These are phyloP conservation scores for Melanotaenia parkinsoni DNA, from an alignment of 2,797 vertebrate species.

Conservation along the genomic window DNA sequence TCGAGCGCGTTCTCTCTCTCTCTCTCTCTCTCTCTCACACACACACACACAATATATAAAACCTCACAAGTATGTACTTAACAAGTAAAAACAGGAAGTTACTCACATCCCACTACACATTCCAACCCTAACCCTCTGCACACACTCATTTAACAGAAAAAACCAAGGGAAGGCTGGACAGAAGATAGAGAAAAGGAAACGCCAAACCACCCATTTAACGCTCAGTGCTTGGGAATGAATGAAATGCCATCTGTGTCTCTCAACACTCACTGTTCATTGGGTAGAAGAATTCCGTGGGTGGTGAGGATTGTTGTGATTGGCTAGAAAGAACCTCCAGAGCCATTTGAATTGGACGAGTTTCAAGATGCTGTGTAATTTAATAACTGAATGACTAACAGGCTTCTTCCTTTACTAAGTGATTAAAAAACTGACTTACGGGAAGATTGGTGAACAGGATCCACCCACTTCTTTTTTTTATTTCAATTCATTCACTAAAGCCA, in stretches of 20 bases:
- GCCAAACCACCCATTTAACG: slow-evolving; percentile 40
- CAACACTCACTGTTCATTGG: slow-evolving; percentile 39
- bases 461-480: slow-evolving; percentile 15
- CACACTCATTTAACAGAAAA: slow-evolving; percentile 13
- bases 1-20: too few relatives aligned
- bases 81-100: slow-evolving; percentile 69
- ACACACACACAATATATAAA: slow-evolving; percentile 9
- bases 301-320: slow-evolving; percentile 47
- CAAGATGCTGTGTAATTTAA: slow-evolving; percentile 57
- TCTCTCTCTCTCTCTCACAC: background rate
- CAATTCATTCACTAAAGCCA: background rate
- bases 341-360: slow-evolving; percentile 57
- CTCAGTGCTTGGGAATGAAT: slow-evolving; percentile 66
- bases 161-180: slow-evolving; percentile 3
- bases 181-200: slow-evolving; percentile 30
- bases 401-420: slow-evolving; percentile 34
- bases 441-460: slow-evolving; percentile 28
- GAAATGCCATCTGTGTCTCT: slow-evolving; percentile 48
- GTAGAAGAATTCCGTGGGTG: slow-evolving; percentile 34
- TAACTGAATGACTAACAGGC: slow-evolving; percentile 54
- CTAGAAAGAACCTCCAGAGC: slow-evolving; percentile 1
- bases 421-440: slow-evolving; percentile 52
- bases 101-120: slow-evolving; percentile 65
- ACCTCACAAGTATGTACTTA: slow-evolving; percentile 30
- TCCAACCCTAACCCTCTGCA: slow-evolving; percentile 31